Percentiles rank a stretch among this genome's conserved stretches.
These are phyloP conservation scores for Tauraco hartlaubi DNA, from an alignment of 2,797 vertebrate genomes.

Conservation along the genomic window DNA sequence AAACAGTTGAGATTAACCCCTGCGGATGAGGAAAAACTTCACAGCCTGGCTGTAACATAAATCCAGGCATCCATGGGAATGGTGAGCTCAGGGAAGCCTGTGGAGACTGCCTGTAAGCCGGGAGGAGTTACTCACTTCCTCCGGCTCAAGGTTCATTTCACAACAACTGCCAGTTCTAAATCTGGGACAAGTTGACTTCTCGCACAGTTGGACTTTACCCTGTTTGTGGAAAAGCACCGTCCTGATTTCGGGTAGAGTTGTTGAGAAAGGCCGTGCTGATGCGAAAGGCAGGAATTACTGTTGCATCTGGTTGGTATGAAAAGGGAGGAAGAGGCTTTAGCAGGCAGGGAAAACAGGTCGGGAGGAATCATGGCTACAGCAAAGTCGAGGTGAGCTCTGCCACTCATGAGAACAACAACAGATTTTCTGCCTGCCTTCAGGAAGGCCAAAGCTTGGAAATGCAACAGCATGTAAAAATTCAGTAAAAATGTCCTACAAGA, in stretches of 20 bases:
- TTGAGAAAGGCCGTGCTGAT: background rate
- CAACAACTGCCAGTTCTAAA: background rate
- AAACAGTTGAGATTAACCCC: slow-evolving; percentile 9
- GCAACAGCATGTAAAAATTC: background rate
- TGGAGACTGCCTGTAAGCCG: slow-evolving; percentile 3
- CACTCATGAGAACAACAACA: background rate
- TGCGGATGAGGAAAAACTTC: background rate
- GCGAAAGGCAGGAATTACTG: background rate
- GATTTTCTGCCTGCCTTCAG: background rate
- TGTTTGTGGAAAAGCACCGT: slow-evolving; percentile 4
- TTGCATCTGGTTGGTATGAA: background rate
- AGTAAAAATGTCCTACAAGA: background rate
- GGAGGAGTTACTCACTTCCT: slow-evolving; percentile 63
- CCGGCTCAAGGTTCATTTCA: slow-evolving; percentile 10
- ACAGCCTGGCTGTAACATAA: background rate
- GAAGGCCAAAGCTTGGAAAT: background rate
- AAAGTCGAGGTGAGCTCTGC: background rate
- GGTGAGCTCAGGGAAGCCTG: background rate
- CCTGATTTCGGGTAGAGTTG: background rate
- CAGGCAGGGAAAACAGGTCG: background rate
- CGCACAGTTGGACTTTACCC: slow-evolving; percentile 26
- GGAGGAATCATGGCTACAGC: background rate
- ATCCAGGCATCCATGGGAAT: background rate
- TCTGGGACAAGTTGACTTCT: background rate
- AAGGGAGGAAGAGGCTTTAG: background rate